Percentiles rank a stretch among this genome's conserved stretches.
These are phyloP conservation scores for Mystacides longicornis DNA, from an alignment of 2,888 invertebrate species.

Conservation along the genomic window DNA sequence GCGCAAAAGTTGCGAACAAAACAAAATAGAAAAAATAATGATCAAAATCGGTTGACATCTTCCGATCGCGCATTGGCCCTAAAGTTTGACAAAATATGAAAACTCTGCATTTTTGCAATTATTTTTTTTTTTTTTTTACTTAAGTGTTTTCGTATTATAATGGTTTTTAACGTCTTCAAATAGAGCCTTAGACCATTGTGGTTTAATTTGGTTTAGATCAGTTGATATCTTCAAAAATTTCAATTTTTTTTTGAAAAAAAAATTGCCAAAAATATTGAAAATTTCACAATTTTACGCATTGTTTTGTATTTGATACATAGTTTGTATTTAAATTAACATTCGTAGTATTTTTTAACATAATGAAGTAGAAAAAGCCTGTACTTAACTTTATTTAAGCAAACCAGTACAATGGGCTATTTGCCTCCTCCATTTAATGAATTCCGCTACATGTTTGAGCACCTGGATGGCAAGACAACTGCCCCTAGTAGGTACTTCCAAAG, in stretches of 20 bases:
- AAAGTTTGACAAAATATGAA: no score
- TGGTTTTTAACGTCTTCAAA: no score
- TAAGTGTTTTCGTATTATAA: neutral
- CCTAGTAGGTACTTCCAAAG: neutral
- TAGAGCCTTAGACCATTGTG: neutral
- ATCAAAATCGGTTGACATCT: neutral
- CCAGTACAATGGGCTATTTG: neutral
- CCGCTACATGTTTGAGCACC: neutral
- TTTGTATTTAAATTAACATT: no score
- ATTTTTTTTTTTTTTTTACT: neutral
- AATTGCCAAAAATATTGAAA: neutral
- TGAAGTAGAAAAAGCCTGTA: neutral
- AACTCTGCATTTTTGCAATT: neutral
- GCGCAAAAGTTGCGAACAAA: neutral
- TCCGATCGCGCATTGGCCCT: no score
- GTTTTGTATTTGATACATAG: neutral
- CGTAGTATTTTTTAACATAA: no score
- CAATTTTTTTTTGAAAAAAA: no score
- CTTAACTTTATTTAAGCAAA: neutral
- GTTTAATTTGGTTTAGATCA: neutral
- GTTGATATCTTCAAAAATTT: neutral
- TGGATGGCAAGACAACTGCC: neutral
- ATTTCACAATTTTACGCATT: neutral
- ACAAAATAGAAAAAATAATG: neutral
- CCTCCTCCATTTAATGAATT: neutral